Evolutionary conservation across 2,113 vertebrate genomes (phyloP).

Genomic region (Pionites leucogaster): DNA sequence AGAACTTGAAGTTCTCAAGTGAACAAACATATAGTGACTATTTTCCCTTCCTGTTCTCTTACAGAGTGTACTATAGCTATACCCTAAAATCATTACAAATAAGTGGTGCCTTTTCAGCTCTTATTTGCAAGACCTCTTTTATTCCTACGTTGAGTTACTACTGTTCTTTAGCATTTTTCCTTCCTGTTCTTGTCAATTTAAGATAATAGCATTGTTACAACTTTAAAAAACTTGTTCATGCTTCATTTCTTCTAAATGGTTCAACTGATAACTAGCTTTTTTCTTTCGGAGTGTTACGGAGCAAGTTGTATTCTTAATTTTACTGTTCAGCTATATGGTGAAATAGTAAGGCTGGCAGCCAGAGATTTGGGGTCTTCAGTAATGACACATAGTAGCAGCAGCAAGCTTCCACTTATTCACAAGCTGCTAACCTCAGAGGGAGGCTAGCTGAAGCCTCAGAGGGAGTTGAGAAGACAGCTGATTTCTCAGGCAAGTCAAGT

Average conservation of each 20-base stretch:
- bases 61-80: neutral
- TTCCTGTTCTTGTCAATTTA: neutral
- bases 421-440: no score
- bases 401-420: neutral
- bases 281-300: neutral
- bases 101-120: neutral
- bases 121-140: neutral
- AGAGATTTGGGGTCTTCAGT: neutral
- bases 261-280: neutral
- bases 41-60: neutral
- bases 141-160: neutral
- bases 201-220: neutral
- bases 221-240: neutral
- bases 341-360: neutral
- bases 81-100: neutral
- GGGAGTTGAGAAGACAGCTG: neutral
- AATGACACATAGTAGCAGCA: neutral
- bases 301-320: neutral
- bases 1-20: neutral
- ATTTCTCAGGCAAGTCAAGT: neutral
- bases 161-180: neutral
- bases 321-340: neutral
- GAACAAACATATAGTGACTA: neutral
- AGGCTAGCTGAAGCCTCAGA: neutral
- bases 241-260: neutral